phyloP scores from a whole-genome alignment of 2,888 invertebrate genomes.

The Pomacea canaliculata region DNA sequence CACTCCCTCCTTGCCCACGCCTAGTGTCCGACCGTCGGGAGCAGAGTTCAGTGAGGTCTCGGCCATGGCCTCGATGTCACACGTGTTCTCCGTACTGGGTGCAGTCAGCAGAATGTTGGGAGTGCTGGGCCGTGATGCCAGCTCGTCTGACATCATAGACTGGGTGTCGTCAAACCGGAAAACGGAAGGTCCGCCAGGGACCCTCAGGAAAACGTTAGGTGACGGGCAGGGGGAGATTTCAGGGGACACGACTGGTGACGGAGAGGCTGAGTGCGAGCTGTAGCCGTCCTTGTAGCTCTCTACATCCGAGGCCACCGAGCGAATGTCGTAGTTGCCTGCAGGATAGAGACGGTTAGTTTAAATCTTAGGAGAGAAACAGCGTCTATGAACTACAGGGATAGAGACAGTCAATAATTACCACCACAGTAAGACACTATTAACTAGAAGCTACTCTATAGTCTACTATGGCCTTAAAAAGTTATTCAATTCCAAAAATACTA shows the following conservation, averaged over 20 bases:
- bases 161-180: conserved; percentile 12
- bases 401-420: not conserved
- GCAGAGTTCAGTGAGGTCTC: conserved; percentile 5
- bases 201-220: conserved; percentile 10
- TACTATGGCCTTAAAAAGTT: too few species aligned
- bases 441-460: too few species aligned
- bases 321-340: conserved; percentile 14
- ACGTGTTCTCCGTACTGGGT: conserved; percentile 13
- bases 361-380: not conserved
- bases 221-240: conserved; percentile 8
- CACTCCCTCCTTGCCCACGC: too few species aligned
- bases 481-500: too few species aligned
- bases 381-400: not conserved
- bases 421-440: not conserved
- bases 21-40: not conserved
- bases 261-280: conserved; percentile 13
- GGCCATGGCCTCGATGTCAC: not conserved
- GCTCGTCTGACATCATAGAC: conserved; percentile 15
- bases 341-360: too few species aligned
- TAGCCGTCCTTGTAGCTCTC: conserved; percentile 16
- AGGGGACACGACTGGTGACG: conserved; percentile 14
- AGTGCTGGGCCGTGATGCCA: conserved; percentile 16
- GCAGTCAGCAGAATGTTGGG: conserved; percentile 25
- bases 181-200: not conserved
- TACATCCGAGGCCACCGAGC: conserved; percentile 12